A percentile compares a stretch with the other conserved stretches of the same genome.
These are phyloP conservation scores for Leptinotarsa texana DNA, from an alignment of 1,140 invertebrate species.

Conservation along the genomic window DNA sequence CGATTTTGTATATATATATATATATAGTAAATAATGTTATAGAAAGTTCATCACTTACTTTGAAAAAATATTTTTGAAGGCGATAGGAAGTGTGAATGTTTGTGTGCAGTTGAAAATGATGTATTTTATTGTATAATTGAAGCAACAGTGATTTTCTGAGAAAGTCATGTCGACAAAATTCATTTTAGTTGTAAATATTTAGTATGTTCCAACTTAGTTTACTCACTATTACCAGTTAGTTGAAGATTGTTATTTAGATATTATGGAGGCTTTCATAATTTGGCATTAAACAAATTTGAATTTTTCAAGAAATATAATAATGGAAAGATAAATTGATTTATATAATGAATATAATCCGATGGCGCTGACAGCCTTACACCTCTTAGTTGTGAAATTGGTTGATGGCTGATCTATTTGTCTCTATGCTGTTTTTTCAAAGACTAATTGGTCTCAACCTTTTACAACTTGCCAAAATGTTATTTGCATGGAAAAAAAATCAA, in stretches of 20 bases:
- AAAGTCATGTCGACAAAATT: slow-evolving; percentile 33
- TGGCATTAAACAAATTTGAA: slow-evolving; percentile 26
- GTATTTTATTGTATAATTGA: slow-evolving; percentile 35
- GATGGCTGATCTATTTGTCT: slow-evolving; percentile 21
- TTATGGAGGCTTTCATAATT: slow-evolving; percentile 7
- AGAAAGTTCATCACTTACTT: background rate
- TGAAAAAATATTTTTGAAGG: slow-evolving; percentile 27
- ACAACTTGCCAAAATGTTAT: slow-evolving; percentile 41
- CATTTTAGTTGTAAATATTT: slow-evolving; percentile 48
- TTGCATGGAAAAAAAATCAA: slow-evolving; percentile 45
- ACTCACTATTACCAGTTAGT: background rate
- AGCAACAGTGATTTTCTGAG: slow-evolving; percentile 11
- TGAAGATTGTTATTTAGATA: slow-evolving; percentile 1
- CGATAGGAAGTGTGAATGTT: slow-evolving; percentile 25
- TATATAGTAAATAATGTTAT: slow-evolving; percentile 25
- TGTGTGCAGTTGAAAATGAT: slow-evolving; percentile 46
- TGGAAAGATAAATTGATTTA: slow-evolving; percentile 6
- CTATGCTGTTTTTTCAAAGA: slow-evolving; percentile 26
- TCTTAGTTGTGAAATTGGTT: slow-evolving; percentile 26
- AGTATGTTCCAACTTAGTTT: slow-evolving; percentile 21
- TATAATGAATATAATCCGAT: slow-evolving; percentile 26
- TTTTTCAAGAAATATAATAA: slow-evolving; percentile 33
- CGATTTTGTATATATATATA: slow-evolving; percentile 39
- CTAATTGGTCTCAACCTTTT: slow-evolving; percentile 33
- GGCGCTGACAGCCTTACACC: slow-evolving; percentile 28